These are phyloP conservation scores for Vidua macroura DNA, from an alignment of 2,113 vertebrate species.

Conservation along the genomic window DNA sequence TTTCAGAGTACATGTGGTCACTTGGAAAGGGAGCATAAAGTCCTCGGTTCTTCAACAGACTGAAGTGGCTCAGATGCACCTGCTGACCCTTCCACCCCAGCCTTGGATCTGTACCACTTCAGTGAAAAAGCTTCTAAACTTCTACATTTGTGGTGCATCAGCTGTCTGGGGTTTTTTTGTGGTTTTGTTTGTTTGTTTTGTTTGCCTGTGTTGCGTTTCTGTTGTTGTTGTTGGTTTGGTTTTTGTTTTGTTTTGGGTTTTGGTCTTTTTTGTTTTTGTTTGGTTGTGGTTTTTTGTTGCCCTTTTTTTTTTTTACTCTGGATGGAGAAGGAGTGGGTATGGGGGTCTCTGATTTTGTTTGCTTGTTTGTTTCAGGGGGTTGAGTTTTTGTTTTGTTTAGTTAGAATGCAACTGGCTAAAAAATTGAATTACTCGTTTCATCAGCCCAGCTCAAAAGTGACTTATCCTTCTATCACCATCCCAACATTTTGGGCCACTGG, in stretches of 20 bases:
- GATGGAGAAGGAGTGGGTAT: background rate
- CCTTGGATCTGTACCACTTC: background rate
- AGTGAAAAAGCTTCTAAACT: background rate
- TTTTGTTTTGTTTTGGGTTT: no score
- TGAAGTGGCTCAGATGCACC: background rate
- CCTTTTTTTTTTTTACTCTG: background rate
- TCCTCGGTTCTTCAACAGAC: background rate
- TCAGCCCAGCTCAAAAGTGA: background rate
- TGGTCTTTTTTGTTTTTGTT: background rate
- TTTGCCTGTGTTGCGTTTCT: background rate
- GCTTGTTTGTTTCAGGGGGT: background rate
- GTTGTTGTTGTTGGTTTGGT: background rate
- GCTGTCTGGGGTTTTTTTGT: background rate
- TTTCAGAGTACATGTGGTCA: background rate
- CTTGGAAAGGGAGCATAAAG: background rate
- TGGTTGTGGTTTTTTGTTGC: background rate
- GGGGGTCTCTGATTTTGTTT: background rate
- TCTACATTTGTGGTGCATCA: background rate
- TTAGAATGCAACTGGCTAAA: background rate
- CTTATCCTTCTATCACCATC: background rate
- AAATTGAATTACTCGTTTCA: background rate
- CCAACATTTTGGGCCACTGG: background rate
- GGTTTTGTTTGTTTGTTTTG: background rate
- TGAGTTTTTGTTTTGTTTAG: background rate
- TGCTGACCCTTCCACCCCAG: background rate